Conservation (phyloP, 2,888 invertebrate species). For the Slavum lentiscoides region DNA sequence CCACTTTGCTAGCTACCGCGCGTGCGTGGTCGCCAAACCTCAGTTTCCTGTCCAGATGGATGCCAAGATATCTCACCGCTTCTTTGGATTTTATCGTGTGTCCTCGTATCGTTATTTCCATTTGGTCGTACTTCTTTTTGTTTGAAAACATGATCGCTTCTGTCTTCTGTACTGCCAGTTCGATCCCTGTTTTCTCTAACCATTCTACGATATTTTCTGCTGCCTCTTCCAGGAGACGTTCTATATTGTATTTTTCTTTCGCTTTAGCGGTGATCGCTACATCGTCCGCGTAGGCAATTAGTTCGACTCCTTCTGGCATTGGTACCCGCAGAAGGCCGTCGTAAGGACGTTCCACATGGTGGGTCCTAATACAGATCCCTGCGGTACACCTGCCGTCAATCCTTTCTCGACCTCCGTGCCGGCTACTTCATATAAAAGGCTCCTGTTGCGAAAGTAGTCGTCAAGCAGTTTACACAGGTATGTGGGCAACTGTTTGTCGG, state of each 20-base stretch:
- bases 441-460: no score
- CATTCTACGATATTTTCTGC: constrained; percentile 52
- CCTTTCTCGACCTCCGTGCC: not conserved
- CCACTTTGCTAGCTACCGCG: not conserved
- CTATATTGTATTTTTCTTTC: constrained; percentile 24
- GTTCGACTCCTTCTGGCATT: constrained; percentile 47
- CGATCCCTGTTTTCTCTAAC: constrained; percentile 40
- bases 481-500: no score
- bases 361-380: constrained; percentile 55
- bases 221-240: constrained; percentile 48
- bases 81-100: constrained; percentile 30
- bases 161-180: constrained; percentile 48
- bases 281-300: no score
- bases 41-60: not conserved
- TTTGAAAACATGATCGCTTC: constrained; percentile 55
- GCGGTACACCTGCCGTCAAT: not conserved
- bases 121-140: constrained; percentile 50
- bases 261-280: constrained; percentile 55
- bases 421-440: no score
- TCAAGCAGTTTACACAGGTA: no score
- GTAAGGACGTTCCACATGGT: constrained; percentile 6
- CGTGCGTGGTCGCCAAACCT: not conserved
- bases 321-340: not conserved
- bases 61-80: constrained; percentile 56
- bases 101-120: constrained; percentile 50